Evolutionary conservation across 2,113 vertebrate species (phyloP).

Genomic region (Paraplagusia blochii): DNA sequence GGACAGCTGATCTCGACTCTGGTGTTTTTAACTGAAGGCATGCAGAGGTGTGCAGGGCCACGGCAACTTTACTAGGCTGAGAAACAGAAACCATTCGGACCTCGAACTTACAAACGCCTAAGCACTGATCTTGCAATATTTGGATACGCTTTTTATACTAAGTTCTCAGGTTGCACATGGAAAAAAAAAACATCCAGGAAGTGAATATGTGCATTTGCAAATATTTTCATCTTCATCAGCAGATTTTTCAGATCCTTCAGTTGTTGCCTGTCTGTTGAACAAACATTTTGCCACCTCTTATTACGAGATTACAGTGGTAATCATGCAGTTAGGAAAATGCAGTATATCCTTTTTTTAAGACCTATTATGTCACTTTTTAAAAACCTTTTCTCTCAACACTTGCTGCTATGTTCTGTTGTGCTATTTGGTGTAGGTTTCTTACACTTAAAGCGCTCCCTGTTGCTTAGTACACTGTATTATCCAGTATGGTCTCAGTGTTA

Average conservation of each 20-base stretch:
- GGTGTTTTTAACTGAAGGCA: constrained; percentile 14
- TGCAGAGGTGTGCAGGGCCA: constrained; percentile 9
- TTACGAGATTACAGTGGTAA: constrained; percentile 25
- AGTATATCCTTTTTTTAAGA: constrained; percentile 37
- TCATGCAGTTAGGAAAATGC: constrained; percentile 49
- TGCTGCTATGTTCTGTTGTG: constrained; percentile 57
- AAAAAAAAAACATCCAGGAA: constrained; percentile 13
- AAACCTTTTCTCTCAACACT: constrained; percentile 34
- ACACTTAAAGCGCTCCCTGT: constrained; percentile 50
- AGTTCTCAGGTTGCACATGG: constrained; percentile 59
- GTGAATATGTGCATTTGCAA: constrained; percentile 35
- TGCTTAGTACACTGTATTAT: constrained; percentile 7
- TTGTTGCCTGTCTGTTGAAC: constrained; percentile 30
- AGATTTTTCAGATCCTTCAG: not conserved
- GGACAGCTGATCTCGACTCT: constrained; percentile 11
- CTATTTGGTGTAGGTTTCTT: constrained; percentile 46
- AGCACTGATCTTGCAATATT: constrained; percentile 30
- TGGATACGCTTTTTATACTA: constrained; percentile 27
- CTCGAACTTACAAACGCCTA: constrained; percentile 16
- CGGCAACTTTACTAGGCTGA: not conserved
- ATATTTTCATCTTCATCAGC: not conserved
- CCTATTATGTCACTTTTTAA: constrained; percentile 24
- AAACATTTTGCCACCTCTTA: constrained; percentile 27
- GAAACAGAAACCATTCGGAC: constrained; percentile 22
- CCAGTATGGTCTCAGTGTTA: constrained; percentile 36